Evolutionary conservation across 2,113 vertebrate species (phyloP).

Genomic region (Cariama cristata): DNA sequence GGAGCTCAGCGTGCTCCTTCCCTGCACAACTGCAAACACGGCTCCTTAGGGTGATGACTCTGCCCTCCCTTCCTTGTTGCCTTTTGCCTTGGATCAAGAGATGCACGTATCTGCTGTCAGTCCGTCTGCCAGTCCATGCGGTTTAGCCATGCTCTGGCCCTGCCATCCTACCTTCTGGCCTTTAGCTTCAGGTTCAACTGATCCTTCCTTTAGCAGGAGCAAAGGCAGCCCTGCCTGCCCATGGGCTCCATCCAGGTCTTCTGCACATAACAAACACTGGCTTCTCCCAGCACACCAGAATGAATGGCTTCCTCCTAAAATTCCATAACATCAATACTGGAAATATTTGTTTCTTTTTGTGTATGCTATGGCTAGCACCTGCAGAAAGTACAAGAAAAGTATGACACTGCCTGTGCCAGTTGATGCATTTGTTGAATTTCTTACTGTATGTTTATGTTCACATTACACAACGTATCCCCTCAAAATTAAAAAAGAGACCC

Average conservation of each 20-base stretch:
- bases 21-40: not conserved
- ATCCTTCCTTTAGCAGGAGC: not conserved
- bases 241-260: too few relatives aligned
- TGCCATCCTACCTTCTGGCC: not conserved
- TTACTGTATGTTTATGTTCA: not conserved
- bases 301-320: not conserved
- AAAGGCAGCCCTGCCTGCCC: not conserved
- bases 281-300: not conserved
- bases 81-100: not conserved
- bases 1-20: not conserved
- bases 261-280: not conserved
- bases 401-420: not conserved
- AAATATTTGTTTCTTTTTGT: not conserved
- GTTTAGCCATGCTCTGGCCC: not conserved
- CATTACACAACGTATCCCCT: not conserved
- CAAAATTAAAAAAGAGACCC: not conserved
- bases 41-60: not conserved
- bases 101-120: not conserved
- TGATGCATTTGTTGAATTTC: not conserved
- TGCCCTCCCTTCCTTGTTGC: not conserved
- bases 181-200: not conserved
- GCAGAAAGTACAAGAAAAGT: not conserved
- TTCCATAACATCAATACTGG: not conserved
- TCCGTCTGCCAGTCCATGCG: rapidly evolving
- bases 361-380: not conserved